Percentiles rank a stretch among this genome's conserved stretches.
Evolutionary conservation across 2,888 invertebrate species (phyloP).

Genomic region (Caenorhabditis sp.): DNA sequence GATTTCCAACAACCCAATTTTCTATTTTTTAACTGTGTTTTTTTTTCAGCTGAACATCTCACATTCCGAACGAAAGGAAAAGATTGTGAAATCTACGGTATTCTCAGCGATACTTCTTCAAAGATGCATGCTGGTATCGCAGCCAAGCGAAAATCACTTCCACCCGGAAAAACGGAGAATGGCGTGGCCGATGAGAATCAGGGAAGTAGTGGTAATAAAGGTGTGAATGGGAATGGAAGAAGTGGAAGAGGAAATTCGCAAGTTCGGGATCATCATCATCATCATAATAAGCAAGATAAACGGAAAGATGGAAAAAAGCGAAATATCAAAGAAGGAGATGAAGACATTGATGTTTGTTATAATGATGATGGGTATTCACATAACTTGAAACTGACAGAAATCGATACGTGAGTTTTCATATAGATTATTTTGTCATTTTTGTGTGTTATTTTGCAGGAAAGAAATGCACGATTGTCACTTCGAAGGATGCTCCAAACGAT

Average conservation of each 20-base stretch:
- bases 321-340: constrained; percentile 18
- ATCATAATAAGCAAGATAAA: constrained; percentile 10
- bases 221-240: constrained; percentile 10
- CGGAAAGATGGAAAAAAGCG: constrained; percentile 8
- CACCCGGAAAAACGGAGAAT: constrained; percentile 9
- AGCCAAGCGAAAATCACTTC: constrained; percentile 9
- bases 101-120: constrained; percentile 19
- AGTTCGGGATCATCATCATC: background rate
- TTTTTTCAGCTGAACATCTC: constrained; percentile 3
- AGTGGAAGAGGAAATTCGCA: constrained; percentile 7
- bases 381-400: constrained; percentile 6
- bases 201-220: constrained; percentile 1
- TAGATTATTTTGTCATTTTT: constrained; percentile 18
- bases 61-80: constrained; percentile 19
- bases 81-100: constrained; percentile 23
- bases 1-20: too few species aligned
- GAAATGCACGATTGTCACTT: constrained; percentile 31
- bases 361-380: background rate
- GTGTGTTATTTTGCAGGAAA: constrained; percentile 9
- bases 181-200: constrained; percentile 18
- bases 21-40: background rate
- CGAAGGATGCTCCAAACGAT: constrained; percentile 30
- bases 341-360: background rate
- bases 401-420: constrained; percentile 2
- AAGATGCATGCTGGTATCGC: constrained; percentile 2